Evolutionary conservation across 2,113 vertebrate species (phyloP), one percentile per base, ranked within the genome.

Genomic region (Epinephelus moara): DNA sequence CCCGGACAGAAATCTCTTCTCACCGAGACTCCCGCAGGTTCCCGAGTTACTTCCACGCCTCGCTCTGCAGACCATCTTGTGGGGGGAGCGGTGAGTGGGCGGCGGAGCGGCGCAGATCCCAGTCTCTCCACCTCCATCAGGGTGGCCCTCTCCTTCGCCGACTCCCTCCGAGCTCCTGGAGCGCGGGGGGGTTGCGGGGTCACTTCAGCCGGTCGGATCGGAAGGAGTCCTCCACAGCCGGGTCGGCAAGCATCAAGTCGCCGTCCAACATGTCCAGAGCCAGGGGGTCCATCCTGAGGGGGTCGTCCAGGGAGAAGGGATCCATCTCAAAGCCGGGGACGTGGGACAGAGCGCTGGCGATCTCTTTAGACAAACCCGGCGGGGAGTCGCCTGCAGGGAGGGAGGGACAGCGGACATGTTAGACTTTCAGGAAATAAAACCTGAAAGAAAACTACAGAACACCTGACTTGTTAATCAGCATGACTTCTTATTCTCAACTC

Each of bases 181-280:
- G 74, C 45, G 6, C 11, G 59, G 37, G 9, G 12, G 37, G 15
- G 0, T 45, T 45, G 21, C 1, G 11, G 21, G 7, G 66, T 97
- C 95, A 97, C 92, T 98, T 96, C 6, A 98, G 93, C 66, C 97
- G 95, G 92, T 98, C 97, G 0, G 96, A 97, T 47, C 97, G 94
- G 94, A 98, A 98, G 10, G 97, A 97, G 70, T 98, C 97, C 92
- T 98, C 97, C 68, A 98, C 97, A 0, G 97, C 95, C 0, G 97
- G 97, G 89, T 98, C 97, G 0, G 97, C 96, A 42, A 98, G 94
- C 86, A 98, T 96, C 62, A 97, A 95, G 47, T 97, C 97, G 0
- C 97, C 96, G n/a, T 98, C 97, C 80, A 98, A 93, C 96, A 98
- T 96, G 91, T 97, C 97, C 90, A 98, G 94, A 30, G 94, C 95